A percentile compares a stretch with the other conserved stretches of the same genome.
phyloP scores from a whole-genome alignment of 2,797 vertebrate species.

The Melanotaenia nigrans region DNA sequence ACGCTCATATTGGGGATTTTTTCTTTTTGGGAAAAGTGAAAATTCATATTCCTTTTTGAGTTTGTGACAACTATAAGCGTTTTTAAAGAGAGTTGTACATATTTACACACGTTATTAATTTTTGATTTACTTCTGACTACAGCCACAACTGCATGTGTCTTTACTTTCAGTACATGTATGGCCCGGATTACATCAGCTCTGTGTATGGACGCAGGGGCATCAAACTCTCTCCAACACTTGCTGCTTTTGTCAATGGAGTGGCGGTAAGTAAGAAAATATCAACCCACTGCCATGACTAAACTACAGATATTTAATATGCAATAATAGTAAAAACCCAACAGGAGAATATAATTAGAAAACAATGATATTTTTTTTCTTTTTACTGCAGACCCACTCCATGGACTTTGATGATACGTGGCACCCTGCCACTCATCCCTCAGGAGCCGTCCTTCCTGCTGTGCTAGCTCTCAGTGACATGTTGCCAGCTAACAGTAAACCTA shows the following conservation, averaged over 20 bases:
- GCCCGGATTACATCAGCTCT: conserved; percentile 81
- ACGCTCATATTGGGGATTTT: no score
- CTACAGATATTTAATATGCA: no score
- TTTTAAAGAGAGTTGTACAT: no score
- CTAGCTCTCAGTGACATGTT: conserved; percentile 89
- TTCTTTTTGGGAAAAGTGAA: no score
- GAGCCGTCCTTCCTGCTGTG: conserved; percentile 88
- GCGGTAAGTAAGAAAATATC: conserved; percentile 81
- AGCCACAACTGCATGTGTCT: not conserved
- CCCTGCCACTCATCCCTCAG: conserved; percentile 90
- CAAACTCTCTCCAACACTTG: conserved; percentile 86
- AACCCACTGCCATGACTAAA: no score
- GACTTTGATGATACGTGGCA: conserved; percentile 96
- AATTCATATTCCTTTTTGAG: no score
- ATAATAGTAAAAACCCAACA: no score
- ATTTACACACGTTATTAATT: no score
- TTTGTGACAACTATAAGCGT: no score
- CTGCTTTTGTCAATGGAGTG: conserved; percentile 89
- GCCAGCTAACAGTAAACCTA: conserved; percentile 80
- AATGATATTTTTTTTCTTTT: conserved; percentile 10
- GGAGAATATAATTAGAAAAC: no score
- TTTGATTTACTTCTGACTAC: no score
- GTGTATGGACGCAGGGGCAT: conserved; percentile 85
- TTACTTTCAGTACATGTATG: conserved; percentile 82
- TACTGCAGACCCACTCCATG: conserved; percentile 88